phyloP scores from a whole-genome alignment of 2,888 invertebrate species.

The Orthonevra nobilis region DNA sequence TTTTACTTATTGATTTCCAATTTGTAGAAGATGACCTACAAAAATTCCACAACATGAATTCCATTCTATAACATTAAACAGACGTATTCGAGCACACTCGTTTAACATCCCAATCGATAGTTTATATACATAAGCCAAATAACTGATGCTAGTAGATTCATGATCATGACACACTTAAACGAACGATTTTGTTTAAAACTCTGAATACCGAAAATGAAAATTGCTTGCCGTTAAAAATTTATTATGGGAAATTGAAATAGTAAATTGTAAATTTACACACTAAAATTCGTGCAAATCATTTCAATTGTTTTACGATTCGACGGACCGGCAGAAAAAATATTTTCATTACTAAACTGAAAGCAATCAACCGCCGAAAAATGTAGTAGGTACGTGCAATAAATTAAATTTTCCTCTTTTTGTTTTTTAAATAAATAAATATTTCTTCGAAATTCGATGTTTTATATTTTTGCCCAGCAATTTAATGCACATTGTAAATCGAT shows the following conservation, averaged over 20 bases:
- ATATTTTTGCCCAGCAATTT: slow-evolving; percentile 15
- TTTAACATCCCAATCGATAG: neutral
- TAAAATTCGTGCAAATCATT: too few species aligned
- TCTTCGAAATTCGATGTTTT: too few species aligned
- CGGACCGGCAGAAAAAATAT: slow-evolving; percentile 13
- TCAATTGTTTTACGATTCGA: neutral
- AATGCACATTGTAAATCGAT: slow-evolving; percentile 7
- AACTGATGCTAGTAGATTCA: neutral
- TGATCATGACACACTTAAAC: slow-evolving; percentile 14
- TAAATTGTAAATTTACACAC: too few species aligned
- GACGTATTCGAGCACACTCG: neutral
- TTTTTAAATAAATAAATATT: neutral
- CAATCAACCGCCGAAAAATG: neutral
- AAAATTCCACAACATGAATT: slow-evolving; percentile 2
- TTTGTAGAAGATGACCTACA: neutral
- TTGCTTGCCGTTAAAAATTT: neutral
- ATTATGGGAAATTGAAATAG: too few species aligned
- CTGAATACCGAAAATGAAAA: slow-evolving; percentile 3
- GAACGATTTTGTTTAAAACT: slow-evolving; percentile 16
- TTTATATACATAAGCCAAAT: slow-evolving; percentile 1
- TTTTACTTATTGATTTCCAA: neutral
- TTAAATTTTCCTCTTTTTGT: neutral
- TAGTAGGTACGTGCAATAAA: too few species aligned
- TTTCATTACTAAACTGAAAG: slow-evolving; percentile 11
- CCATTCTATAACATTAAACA: slow-evolving; percentile 9